These are phyloP conservation scores for Brachionus koreanus DNA, from an alignment of 1,140 invertebrate species.

Conservation along the genomic window DNA sequence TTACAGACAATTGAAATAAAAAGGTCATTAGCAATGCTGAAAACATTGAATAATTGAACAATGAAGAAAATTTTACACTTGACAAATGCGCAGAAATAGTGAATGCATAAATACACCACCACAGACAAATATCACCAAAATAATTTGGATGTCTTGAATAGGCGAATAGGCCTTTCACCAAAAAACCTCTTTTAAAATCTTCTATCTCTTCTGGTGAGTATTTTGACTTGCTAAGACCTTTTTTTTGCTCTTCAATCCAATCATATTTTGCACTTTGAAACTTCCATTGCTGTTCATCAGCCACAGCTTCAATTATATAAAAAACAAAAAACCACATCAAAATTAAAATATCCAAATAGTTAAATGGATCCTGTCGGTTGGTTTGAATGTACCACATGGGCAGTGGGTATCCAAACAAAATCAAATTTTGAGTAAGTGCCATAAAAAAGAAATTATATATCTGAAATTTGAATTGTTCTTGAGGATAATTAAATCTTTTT, in stretches of 20 bases:
- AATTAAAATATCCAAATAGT: neutral
- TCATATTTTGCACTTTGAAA: slow-evolving; percentile 17
- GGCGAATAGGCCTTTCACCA: neutral
- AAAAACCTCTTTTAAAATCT: slow-evolving; percentile 35
- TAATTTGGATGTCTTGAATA: slow-evolving; percentile 42
- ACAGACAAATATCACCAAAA: slow-evolving; percentile 33
- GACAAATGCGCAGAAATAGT: slow-evolving; percentile 23
- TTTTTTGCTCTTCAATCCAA: slow-evolving; percentile 13
- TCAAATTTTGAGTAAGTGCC: slow-evolving; percentile 31
- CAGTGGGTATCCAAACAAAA: slow-evolving; percentile 20
- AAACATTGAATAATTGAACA: slow-evolving; percentile 36
- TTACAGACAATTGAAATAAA: slow-evolving; percentile 11
- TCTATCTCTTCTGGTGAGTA: neutral
- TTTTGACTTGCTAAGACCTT: neutral
- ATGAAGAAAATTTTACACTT: neutral
- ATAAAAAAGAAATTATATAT: slow-evolving; percentile 32
- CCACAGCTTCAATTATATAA: slow-evolving; percentile 10
- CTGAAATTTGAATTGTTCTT: slow-evolving; percentile 32
- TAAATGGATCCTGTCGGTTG: slow-evolving; percentile 1
- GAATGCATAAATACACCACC: slow-evolving; percentile 36
- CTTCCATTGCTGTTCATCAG: slow-evolving; percentile 41
- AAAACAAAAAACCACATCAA: neutral
- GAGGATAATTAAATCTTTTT: slow-evolving; percentile 29
- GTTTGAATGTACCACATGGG: slow-evolving; percentile 29
- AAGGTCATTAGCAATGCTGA: slow-evolving; percentile 33